phyloP scores from a whole-genome alignment of 2,888 invertebrate genomes.

The Alviniconcha strummeri region DNA sequence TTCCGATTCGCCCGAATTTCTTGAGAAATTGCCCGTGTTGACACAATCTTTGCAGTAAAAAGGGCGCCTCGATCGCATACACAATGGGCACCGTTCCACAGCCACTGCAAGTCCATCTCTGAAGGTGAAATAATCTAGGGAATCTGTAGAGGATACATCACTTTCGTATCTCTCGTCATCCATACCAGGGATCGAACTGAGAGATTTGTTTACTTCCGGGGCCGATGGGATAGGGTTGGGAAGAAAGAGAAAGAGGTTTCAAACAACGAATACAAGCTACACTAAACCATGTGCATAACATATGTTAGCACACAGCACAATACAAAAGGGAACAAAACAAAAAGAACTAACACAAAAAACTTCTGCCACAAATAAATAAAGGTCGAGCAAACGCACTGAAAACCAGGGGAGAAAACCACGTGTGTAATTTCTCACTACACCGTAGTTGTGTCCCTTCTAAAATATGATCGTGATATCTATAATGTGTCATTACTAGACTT shows the following conservation, averaged over 20 bases:
- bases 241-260: neutral
- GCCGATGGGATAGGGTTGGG: neutral
- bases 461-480: no score
- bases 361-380: neutral
- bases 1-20: constrained; percentile 6
- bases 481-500: no score
- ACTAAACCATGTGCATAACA: no score
- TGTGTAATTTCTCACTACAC: no score
- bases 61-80: constrained; percentile 53
- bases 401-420: neutral
- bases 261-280: no score
- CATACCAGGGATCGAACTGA: constrained; percentile 14
- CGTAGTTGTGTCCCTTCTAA: no score
- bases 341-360: no score
- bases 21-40: constrained; percentile 35
- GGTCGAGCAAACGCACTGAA: neutral
- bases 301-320: no score
- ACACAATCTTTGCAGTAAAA: constrained; percentile 61
- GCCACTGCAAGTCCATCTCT: constrained; percentile 53
- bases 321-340: neutral
- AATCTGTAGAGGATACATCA: constrained; percentile 13
- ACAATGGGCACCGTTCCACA: constrained; percentile 62
- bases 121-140: constrained; percentile 4
- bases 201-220: constrained; percentile 26
- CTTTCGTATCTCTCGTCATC: constrained; percentile 25